Evolutionary conservation across 2,797 vertebrate species (phyloP).

Genomic region (Sebastes iracundus): DNA sequence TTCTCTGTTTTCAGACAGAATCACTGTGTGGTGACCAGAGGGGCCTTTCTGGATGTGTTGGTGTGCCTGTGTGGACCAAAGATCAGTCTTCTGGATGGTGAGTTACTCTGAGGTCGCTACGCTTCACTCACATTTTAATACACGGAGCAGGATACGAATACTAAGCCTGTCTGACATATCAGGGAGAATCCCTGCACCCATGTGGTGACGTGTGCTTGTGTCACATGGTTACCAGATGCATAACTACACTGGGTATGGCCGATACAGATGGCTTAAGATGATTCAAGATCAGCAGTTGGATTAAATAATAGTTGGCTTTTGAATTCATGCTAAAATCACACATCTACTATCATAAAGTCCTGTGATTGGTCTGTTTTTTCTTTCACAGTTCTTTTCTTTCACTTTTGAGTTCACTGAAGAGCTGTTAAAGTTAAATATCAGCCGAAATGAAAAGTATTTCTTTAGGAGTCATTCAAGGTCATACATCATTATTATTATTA

Average conservation of each 20-base stretch:
- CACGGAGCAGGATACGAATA: background rate
- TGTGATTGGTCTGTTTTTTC: background rate
- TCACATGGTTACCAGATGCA: background rate
- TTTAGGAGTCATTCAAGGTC: too few species aligned
- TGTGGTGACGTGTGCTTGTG: too few species aligned
- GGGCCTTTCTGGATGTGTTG: slow-evolving; percentile 89
- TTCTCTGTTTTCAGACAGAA: slow-evolving; percentile 82
- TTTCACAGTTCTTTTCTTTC: background rate
- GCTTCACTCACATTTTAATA: background rate
- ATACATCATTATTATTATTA: too few species aligned
- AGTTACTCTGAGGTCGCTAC: background rate
- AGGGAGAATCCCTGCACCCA: background rate
- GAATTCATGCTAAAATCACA: background rate
- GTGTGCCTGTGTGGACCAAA: slow-evolving; percentile 79
- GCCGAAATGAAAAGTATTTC: too few species aligned
- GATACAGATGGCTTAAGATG: background rate
- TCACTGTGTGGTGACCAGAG: slow-evolving; percentile 91
- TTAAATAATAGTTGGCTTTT: background rate
- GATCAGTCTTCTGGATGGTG: slow-evolving; percentile 69
- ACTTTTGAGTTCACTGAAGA: too few species aligned
- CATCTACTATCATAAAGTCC: background rate
- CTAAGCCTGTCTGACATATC: background rate
- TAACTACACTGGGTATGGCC: too few species aligned
- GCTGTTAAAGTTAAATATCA: too few species aligned
- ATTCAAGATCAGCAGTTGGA: background rate